Base-by-base conservation (phyloP, 1,140 invertebrate species). In the Hylaeus anthracinus region DNA sequence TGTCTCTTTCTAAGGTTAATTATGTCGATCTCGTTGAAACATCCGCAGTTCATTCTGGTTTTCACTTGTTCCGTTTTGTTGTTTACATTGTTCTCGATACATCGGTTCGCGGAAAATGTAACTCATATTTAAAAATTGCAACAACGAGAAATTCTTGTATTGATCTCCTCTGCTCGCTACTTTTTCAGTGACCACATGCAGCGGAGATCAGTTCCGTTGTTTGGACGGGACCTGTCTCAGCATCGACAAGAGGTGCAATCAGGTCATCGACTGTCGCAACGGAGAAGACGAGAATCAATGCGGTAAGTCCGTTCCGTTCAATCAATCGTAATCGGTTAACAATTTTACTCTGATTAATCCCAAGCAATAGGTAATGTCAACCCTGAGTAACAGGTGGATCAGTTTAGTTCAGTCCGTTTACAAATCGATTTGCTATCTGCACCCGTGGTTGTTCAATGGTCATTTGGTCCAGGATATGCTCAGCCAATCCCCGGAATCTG, bases 151-250 rank as follows among this genome's bases (percentile, higher is more conserved):
- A 26, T 26, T 26, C 0, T 26, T 26, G 26, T 26, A 66, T n/a
- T 66, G 1, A 71, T 10, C 9, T 56, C 41, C 10, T 37, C 6
- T 43, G 74, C 15, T 69, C 76, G 37, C 55, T 1, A 55, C 71
- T 56, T 66, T 92, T 92, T n/a, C 83, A 93, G 93, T 91, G 10
- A 92, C 91, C 51, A 92, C 91, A 3, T 94, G 94, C 84, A 90
- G 79, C 72, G 88, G 86, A 14, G 94, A 95, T 76, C 90, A 94
- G 78, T 94, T 91, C 87, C 89, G 94, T 81, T 95, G 97, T 89
- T 88, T 94, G 64, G 94, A 96, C 87, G 96, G 96, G 15, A 94
- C 93, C 82, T 98, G 97, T 90, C 94, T 98, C 60, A 95, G 91
- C 56, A 90, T 93, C 26, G 93, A 92, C 70, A 94, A 94, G 80